These are phyloP conservation scores for Panopea generosa DNA, from an alignment of 2,888 invertebrate genomes.

Conservation along the genomic window DNA sequence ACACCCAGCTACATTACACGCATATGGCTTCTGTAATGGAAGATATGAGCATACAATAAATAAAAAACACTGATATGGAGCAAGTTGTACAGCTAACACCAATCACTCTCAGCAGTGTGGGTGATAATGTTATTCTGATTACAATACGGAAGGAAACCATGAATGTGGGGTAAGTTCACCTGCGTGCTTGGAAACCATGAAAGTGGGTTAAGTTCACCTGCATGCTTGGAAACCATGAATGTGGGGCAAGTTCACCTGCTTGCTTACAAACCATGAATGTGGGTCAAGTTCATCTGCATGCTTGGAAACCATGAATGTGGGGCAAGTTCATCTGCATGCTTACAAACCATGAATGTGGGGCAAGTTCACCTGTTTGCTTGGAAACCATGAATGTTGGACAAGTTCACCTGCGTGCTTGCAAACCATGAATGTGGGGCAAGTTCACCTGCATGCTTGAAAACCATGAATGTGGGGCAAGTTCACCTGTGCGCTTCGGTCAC, in stretches of 20 bases:
- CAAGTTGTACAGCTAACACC: no score
- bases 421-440: background rate
- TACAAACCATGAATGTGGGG: background rate
- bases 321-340: no score
- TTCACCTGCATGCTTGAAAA: background rate
- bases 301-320: background rate
- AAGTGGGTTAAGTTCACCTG: background rate
- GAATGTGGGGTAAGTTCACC: no score
- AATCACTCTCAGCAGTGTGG: background rate
- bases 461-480: background rate
- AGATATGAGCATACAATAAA: background rate
- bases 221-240: background rate
- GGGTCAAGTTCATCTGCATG: background rate
- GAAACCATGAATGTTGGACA: background rate
- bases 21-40: slow-evolving; percentile 96
- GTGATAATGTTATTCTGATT: background rate
- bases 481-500: no score
- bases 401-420: no score
- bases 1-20: slow-evolving; percentile 98
- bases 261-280: background rate
- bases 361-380: background rate
- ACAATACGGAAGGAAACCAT: no score
- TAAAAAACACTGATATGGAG: background rate
- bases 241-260: no score
- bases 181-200: no score